Base-by-base conservation (phyloP, 2,888 invertebrate genomes). In the Tenthredo distinguenda region DNA sequence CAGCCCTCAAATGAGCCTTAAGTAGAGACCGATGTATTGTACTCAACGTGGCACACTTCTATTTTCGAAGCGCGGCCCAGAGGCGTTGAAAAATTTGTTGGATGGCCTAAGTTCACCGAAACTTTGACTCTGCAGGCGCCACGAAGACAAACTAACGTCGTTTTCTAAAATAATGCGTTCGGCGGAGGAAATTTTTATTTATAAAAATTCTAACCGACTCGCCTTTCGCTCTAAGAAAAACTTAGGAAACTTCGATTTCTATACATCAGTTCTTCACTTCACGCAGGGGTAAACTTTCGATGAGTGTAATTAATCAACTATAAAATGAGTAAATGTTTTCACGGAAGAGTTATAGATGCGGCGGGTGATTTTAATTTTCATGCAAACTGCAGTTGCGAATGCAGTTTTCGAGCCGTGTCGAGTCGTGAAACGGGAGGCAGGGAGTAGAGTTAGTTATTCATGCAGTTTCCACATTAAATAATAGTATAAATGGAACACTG, bases 1-100 rank as follows among this genome's bases (percentile, higher is more conserved):
- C 87, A 87, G 88, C 87, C 89, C 88, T 88, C 88, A 88, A 90
- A 89, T 88, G 89, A 90, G 88, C 86, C 88, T 88, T 87, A 88
- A 89, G 88, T 87, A 87, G 86, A 86, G 79, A 88, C 86, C 86
- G 83, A 83, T 85, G 86, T 86, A 88, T 86, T 84, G 84, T 72
- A 72, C 72, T 84, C 62, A 58, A 74, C 74, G 83, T 83, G 83
- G 83, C 83, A 83, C 83, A 83, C 83, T 83, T 83, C 83, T 83
- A 83, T 83, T 83, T 83, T 83, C 68, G 83, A 83, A 71, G 12
- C 68, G n/a, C 31, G 68, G 37, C 31, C 68, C 31, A 58, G 83
- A 83, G 68, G 83, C 83, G 83, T 83, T 83, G 83, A 83, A 83
- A 83, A 83, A 83, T 83, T 83, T 83, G 83, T 83, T 83, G 68